Base-by-base conservation (phyloP, 1,140 invertebrate species). In the Tetraneura akinire region DNA sequence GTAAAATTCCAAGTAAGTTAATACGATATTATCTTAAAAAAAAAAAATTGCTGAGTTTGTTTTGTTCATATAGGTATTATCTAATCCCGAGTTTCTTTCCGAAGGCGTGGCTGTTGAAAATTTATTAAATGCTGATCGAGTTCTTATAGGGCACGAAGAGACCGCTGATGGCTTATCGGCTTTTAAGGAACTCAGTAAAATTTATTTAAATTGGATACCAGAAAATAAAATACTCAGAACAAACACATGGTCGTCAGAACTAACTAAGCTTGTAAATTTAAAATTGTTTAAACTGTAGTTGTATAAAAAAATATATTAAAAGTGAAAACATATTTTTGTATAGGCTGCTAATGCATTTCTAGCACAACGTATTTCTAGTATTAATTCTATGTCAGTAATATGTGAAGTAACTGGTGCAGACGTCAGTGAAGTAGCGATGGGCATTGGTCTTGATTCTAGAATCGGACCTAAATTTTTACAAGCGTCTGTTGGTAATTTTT, bases 241-340 rank as follows among this genome's bases (percentile, higher is more conserved):
- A 18, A 99, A 99, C 84, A 99, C 97, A 0, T 99, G 98, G 98
- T 98, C 96, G 64, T 98, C 97, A 0, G 98, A 99, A 86, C 87
- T 99, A 9, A 98, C 97, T 0, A 99, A 99, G 90, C 86, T 99
- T 84, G 93, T 94, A 74, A 73, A 55, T 42, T n/a, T n/a, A n/a
- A n/a, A n/a, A n/a, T n/a, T n/a, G n/a, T n/a, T n/a, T n/a, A n/a
- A n/a, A n/a, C n/a, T n/a, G n/a, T n/a, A n/a, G n/a, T 42, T n/a
- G 1, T 73, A 3, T 3, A 10, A n/a, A 16, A 74, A 32, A 29
- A 37, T n/a, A 5, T 45, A 45, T 45, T 21, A 16, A 23, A 29
- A 37, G 14, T 74, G 21, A 51, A 18, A 16, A 21, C 16, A 76
- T 32, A 23, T 78, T 18, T 21, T 66, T 26, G 80, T 70, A 78